phyloP scores from a whole-genome alignment of 2,113 vertebrate species.

The Salvelinus namaycush region DNA sequence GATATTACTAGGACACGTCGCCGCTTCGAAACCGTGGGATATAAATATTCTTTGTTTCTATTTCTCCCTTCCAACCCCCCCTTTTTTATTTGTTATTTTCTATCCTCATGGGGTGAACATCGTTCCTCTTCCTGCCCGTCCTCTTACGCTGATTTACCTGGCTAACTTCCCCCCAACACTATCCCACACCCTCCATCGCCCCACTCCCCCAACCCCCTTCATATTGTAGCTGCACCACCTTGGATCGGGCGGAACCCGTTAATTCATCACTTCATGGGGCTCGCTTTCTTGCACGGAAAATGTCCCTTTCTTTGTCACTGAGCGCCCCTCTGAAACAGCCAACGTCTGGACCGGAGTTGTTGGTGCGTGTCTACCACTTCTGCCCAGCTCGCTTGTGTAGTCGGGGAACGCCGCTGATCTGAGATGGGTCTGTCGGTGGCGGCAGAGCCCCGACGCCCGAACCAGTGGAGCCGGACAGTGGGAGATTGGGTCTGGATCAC shows the following conservation, averaged over 20 bases:
- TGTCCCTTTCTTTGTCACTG: slow-evolving; percentile 66
- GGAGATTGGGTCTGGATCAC: slow-evolving; percentile 76
- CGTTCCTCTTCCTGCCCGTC: slow-evolving; percentile 31
- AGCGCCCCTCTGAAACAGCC: slow-evolving; percentile 60
- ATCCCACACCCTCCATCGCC: slow-evolving; percentile 51
- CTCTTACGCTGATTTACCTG: slow-evolving; percentile 20
- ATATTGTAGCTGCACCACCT: slow-evolving; percentile 39
- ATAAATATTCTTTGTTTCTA: slow-evolving; percentile 42
- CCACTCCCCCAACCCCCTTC: slow-evolving; percentile 15
- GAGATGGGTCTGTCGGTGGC: slow-evolving; percentile 70
- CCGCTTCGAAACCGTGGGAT: slow-evolving; percentile 45
- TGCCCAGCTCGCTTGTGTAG: slow-evolving; percentile 51
- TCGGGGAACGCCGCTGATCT: slow-evolving; percentile 59
- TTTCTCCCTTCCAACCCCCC: slow-evolving; percentile 1
- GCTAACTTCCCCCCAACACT: slow-evolving; percentile 59
- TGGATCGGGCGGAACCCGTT: slow-evolving; percentile 65
- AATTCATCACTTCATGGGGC: slow-evolving; percentile 73
- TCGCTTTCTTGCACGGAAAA: slow-evolving; percentile 71
- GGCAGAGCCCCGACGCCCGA: slow-evolving; percentile 65
- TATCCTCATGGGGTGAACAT: slow-evolving; percentile 53
- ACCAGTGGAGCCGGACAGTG: slow-evolving; percentile 68
- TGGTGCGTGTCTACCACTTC: slow-evolving; percentile 59
- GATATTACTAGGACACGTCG: slow-evolving; percentile 51
- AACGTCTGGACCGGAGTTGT: slow-evolving; percentile 60
- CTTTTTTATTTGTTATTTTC: slow-evolving; percentile 28